Conservation (phyloP, 2,113 vertebrate species). For the Seriola rivoliana region DNA sequence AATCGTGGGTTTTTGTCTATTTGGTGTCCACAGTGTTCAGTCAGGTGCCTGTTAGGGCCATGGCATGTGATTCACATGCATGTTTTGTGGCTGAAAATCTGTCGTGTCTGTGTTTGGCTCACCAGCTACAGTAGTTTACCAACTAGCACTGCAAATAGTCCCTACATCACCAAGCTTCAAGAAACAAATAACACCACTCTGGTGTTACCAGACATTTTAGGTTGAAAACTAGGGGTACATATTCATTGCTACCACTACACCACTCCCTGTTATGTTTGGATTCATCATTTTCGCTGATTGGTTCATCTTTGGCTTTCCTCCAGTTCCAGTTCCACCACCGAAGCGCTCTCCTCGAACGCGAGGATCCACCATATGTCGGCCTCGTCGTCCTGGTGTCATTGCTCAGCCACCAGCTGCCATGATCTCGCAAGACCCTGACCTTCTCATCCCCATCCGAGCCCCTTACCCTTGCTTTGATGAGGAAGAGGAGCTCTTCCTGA, state of each 20-base stretch:
- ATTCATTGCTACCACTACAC: not conserved
- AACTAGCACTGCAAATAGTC: no score
- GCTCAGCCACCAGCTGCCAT: slow-evolving; percentile 58
- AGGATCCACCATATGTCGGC: slow-evolving; percentile 67
- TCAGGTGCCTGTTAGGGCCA: not conserved
- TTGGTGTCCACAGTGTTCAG: not conserved
- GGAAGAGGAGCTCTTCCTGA: slow-evolving; percentile 78
- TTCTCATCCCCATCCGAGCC: slow-evolving; percentile 79
- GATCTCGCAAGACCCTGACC: slow-evolving; percentile 79
- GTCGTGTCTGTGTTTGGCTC: no score
- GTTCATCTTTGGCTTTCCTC: slow-evolving; percentile 25
- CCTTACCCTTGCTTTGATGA: slow-evolving; percentile 74
- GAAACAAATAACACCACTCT: not conserved
- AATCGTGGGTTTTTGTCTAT: not conserved
- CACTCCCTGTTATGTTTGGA: not conserved
- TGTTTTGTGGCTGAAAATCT: no score
- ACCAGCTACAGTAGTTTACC: no score
- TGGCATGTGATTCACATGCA: not conserved
- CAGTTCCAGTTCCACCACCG: slow-evolving; percentile 68
- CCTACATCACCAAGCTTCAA: no score
- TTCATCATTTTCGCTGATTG: slow-evolving; percentile 1
- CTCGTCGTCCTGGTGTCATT: slow-evolving; percentile 69
- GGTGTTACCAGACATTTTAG: not conserved
- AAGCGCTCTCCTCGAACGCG: slow-evolving; percentile 80
- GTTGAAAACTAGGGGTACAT: not conserved